Conservation (phyloP, 2,113 vertebrate species). For the Nansenia antarctica region DNA sequence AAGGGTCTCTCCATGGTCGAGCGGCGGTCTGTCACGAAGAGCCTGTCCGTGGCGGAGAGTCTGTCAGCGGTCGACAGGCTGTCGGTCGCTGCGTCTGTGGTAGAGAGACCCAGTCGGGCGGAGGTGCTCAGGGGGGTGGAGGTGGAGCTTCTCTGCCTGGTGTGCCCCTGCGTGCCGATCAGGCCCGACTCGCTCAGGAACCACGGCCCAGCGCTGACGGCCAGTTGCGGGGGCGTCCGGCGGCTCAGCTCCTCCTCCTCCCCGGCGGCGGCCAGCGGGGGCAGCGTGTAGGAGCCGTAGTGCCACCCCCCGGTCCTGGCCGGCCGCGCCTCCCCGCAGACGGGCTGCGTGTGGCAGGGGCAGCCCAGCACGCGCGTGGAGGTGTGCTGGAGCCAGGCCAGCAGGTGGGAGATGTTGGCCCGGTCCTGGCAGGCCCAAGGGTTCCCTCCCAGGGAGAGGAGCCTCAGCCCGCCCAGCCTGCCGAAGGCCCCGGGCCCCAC, state of each 20-base stretch:
- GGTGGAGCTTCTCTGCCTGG: conserved; percentile 13
- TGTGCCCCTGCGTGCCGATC: conserved; percentile 32
- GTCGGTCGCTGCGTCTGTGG: conserved; percentile 1
- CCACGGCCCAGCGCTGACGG: conserved; percentile 49
- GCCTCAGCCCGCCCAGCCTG: conserved; percentile 74
- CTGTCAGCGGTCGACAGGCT: conserved; percentile 24
- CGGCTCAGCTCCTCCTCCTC: conserved; percentile 30
- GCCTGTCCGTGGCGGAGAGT: conserved; percentile 1
- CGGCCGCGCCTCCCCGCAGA: conserved; percentile 57
- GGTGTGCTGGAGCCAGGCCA: conserved; percentile 81
- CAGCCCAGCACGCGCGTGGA: conserved; percentile 75
- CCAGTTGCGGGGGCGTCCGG: conserved; percentile 27
- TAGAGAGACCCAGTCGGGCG: no score
- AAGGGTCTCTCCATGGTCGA: no score
- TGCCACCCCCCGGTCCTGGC: conserved; percentile 62
- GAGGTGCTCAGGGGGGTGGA: conserved; percentile 19
- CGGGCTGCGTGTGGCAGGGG: conserved; percentile 78
- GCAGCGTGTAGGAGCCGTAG: conserved; percentile 63
- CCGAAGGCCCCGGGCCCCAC: conserved; percentile 83
- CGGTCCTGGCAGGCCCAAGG: conserved; percentile 86
- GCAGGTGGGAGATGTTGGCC: conserved; percentile 76
- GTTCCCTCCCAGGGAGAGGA: conserved; percentile 86
- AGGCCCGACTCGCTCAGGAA: conserved; percentile 43
- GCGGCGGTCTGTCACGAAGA: neutral
- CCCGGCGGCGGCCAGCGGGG: conserved; percentile 47